Evolutionary conservation across 2,113 vertebrate genomes (phyloP), one percentile per base, ranked within the genome.

Genomic region (Nicator chloris): DNA sequence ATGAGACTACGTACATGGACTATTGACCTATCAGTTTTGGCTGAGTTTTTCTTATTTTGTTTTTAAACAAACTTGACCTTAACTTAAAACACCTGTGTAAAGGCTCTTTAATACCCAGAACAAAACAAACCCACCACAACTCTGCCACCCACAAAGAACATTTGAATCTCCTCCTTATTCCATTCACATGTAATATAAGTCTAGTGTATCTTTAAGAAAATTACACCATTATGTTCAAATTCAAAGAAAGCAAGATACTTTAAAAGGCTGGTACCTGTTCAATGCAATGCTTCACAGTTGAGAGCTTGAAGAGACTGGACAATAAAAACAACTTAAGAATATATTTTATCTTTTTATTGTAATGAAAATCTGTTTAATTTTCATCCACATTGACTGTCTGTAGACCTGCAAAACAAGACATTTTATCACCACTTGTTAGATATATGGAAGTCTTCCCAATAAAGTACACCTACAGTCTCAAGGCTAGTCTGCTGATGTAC

Each of bases 301-400:
- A 82, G 9, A 87, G 17, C 53, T 4, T 57, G 31, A 82, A 87
- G 35, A 90, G 35, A 72, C 8, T 28, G 15, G 13, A 66, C n/a
- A 90, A 73, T 18, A 44, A 61, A 63, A 59, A 68, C 19, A 28
- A 23, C 13, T 78, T 16, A 28, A n/a, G 19, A 79, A 49, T 86
- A 44, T 87, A 81, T 13, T 68, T 90, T 51, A n/a, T 50, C 65
- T 33, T 59, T 98, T 98, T 98, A 98, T 98, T 98, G 53, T 96
- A 93, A 93, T 79, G 65, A 94, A 90, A 95, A 84, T 81, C 86
- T 37, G 51, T 90, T 98, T 98, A 99, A 96, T 99, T 99, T 98
- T 99, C 99, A 97, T 99, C 99, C 97, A 99, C 99, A 54, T 99
- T 99, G 91, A 99, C 99, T 45, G 99, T 99, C 98, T 99, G 99